Evolutionary conservation across 1,140 invertebrate species (phyloP).

Genomic region (Drosophila neocordata): DNA sequence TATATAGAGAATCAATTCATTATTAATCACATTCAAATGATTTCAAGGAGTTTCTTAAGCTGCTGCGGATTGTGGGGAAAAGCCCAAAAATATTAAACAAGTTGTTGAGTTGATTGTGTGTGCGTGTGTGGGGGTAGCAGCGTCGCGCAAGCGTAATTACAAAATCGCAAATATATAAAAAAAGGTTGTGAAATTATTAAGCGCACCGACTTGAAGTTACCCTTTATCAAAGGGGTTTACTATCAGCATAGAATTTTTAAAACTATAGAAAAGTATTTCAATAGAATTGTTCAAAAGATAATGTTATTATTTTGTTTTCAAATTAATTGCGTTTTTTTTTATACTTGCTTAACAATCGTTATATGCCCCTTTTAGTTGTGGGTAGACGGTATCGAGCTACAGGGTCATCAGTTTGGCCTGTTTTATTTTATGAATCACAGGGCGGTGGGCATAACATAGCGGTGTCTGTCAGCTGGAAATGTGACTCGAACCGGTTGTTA

Average conservation of each 20-base stretch:
- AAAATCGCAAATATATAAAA: conserved; percentile 60
- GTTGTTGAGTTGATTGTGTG: background rate
- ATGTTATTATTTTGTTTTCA: background rate
- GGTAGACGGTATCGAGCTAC: conserved; percentile 22
- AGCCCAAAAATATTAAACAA: conserved; percentile 1
- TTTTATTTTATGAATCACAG: conserved; percentile 62
- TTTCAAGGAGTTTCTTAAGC: background rate
- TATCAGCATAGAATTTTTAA: no score
- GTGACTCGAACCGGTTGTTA: conserved; percentile 55
- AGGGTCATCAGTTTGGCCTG: conserved; percentile 48
- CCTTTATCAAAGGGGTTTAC: background rate
- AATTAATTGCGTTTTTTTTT: background rate
- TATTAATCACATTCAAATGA: background rate
- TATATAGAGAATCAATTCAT: background rate
- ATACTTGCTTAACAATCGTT: conserved; percentile 59
- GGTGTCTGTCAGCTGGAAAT: conserved; percentile 31
- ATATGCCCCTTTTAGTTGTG: conserved; percentile 22
- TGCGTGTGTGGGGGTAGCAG: background rate
- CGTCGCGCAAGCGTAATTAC: conserved; percentile 48
- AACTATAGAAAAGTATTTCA: no score
- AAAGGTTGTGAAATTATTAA: background rate
- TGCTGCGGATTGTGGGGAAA: background rate
- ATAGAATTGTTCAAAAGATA: background rate
- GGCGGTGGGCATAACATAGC: conserved; percentile 3
- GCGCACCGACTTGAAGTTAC: background rate